Conservation (phyloP, 1,140 invertebrate species). For the Tenebrio molitor region DNA sequence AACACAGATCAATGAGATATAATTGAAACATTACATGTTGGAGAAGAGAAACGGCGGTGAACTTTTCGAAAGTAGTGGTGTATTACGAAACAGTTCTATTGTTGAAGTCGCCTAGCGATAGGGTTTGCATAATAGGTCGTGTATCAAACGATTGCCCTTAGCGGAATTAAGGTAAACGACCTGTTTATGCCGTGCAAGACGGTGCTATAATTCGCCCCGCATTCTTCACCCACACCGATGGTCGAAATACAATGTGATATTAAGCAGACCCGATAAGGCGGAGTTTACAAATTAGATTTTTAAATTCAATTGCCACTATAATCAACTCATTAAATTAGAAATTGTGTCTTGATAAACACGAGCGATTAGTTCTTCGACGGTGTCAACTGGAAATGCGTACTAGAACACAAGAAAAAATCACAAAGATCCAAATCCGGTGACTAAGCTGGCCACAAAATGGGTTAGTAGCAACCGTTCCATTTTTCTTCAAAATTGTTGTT, state of each 20-base stretch:
- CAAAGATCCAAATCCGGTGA: too few relatives aligned
- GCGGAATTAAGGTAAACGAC: conserved; percentile 43
- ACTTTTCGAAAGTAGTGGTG: background rate
- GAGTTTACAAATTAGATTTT: conserved; percentile 7
- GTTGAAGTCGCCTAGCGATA: conserved; percentile 12
- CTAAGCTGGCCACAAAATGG: too few relatives aligned
- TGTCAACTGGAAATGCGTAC: too few relatives aligned
- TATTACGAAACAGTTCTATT: conserved; percentile 8
- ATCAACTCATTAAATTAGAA: too few relatives aligned
- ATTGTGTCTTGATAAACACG: too few relatives aligned
- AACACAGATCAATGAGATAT: background rate
- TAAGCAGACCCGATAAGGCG: too few relatives aligned
- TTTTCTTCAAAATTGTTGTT: too few relatives aligned
- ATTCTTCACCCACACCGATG: conserved; percentile 30
- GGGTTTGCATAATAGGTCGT: conserved; percentile 36
- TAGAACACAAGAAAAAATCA: too few relatives aligned
- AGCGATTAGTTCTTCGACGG: too few relatives aligned
- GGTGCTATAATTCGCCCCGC: conserved; percentile 28
- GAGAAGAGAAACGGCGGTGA: background rate
- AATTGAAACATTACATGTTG: background rate
- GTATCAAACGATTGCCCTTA: conserved; percentile 42
- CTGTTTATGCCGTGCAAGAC: conserved; percentile 21
- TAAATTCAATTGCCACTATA: too few relatives aligned
- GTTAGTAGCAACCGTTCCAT: too few relatives aligned
- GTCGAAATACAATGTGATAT: too few relatives aligned